phyloP scores from a whole-genome alignment of 2,888 invertebrate genomes.

The Dorcus parallelipipedus region DNA sequence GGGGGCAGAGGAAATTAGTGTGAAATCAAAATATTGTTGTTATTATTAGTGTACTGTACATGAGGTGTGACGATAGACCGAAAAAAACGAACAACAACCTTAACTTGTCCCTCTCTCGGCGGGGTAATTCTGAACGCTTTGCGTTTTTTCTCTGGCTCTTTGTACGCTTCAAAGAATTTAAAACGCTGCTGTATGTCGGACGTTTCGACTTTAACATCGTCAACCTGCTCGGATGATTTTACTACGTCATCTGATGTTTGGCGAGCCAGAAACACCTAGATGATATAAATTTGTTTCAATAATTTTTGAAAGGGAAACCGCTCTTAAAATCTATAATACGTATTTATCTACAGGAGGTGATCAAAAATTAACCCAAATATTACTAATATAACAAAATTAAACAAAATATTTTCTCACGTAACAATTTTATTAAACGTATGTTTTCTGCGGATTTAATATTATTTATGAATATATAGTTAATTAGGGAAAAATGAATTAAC shows the following conservation, averaged over 20 bases:
- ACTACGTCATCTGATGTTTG: conserved; percentile 67
- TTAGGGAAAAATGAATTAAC: too few relatives aligned
- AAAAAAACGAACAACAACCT: conserved; percentile 46
- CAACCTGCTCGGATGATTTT: conserved; percentile 67
- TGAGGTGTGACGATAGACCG: neutral
- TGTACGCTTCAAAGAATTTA: conserved; percentile 88
- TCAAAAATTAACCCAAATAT: too few relatives aligned
- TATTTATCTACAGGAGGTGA: too few relatives aligned
- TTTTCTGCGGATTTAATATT: too few relatives aligned
- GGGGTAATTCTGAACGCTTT: conserved; percentile 86
- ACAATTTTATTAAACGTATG: too few relatives aligned
- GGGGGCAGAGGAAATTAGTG: neutral
- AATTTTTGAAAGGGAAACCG: too few relatives aligned
- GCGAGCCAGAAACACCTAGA: conserved; percentile 53
- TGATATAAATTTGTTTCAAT: neutral
- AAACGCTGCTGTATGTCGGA: conserved; percentile 82
- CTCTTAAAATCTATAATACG: too few relatives aligned
- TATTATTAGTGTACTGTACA: neutral
- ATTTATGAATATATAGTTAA: too few relatives aligned
- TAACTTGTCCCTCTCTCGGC: conserved; percentile 74
- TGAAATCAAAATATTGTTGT: conserved; percentile 3
- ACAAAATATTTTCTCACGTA: too few relatives aligned
- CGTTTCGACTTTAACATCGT: conserved; percentile 76
- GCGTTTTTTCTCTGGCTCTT: conserved; percentile 64
- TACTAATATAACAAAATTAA: too few relatives aligned